phyloP scores from a whole-genome alignment of 2,797 vertebrate species.

The Micromesistius poutassou region DNA sequence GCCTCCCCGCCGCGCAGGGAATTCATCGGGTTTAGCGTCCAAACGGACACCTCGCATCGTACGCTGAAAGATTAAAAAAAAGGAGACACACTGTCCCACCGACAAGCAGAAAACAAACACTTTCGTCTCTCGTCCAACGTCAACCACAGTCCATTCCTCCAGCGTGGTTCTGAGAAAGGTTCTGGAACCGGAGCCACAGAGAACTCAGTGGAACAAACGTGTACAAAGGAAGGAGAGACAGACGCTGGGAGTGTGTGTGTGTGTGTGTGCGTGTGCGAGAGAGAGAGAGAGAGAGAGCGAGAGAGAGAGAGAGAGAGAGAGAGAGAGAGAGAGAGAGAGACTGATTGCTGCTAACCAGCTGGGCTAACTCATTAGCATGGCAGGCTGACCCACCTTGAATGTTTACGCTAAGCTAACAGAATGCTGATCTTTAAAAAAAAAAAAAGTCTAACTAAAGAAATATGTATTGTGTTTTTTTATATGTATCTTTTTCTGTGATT shows the following conservation, averaged over 20 bases:
- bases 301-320: too few relatives aligned
- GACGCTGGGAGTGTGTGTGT: too few relatives aligned
- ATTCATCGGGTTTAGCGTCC: not conserved
- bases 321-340: too few relatives aligned
- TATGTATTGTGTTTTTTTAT: not conserved
- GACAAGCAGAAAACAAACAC: not conserved
- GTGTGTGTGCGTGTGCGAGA: too few relatives aligned
- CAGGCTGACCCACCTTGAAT: not conserved
- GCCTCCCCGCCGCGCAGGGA: not conserved
- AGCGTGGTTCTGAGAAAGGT: too few relatives aligned
- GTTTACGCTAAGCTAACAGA: not conserved
- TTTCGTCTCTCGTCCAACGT: not conserved
- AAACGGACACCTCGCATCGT: too few relatives aligned
- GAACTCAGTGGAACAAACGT: too few relatives aligned
- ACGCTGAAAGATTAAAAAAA: too few relatives aligned
- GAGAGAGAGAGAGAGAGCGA: too few relatives aligned
- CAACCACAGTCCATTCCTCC: too few relatives aligned
- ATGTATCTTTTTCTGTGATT: not conserved
- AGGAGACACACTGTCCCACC: not conserved
- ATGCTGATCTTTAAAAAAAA: not conserved
- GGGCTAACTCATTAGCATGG: not conserved
- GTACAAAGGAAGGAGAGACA: too few relatives aligned
- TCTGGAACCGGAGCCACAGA: not conserved
- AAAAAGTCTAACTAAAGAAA: not conserved
- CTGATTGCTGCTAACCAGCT: not conserved